These are phyloP conservation scores for Idaea aversata DNA, from an alignment of 2,888 invertebrate genomes.

Conservation along the genomic window DNA sequence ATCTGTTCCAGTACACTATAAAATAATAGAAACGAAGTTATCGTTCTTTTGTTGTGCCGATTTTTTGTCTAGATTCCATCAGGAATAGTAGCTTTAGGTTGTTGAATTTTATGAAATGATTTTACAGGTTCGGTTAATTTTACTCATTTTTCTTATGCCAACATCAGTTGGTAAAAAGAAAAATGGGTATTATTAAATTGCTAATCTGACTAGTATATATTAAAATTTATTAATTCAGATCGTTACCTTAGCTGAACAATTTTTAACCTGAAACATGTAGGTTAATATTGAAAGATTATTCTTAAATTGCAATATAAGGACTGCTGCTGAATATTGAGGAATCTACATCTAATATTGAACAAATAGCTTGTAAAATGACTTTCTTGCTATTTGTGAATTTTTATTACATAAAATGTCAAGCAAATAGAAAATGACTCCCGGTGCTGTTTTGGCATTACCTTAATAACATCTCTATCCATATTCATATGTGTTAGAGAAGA, in stretches of 20 bases:
- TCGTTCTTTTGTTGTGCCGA: not conserved
- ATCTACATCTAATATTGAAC: too few relatives aligned
- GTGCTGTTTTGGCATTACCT: not conserved
- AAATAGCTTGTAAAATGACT: too few relatives aligned
- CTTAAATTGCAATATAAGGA: too few relatives aligned
- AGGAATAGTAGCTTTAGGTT: not conserved
- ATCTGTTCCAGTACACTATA: constrained; percentile 14
- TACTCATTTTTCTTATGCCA: too few relatives aligned
- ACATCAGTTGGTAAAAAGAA: not conserved
- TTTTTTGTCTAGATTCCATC: not conserved
- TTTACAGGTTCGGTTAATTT: too few relatives aligned
- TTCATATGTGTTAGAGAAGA: not conserved
- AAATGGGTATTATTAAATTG: not conserved
- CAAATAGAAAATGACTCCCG: not conserved
- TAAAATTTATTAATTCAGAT: not conserved
- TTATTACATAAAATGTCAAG: not conserved
- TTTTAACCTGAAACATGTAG: not conserved
- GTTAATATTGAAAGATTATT: not conserved
- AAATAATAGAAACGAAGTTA: constrained; percentile 1
- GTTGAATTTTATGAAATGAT: too few relatives aligned
- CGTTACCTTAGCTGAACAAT: not conserved
- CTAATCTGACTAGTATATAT: too few relatives aligned
- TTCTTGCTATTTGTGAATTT: not conserved
- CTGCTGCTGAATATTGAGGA: too few relatives aligned
- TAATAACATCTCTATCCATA: not conserved